A percentile compares a stretch with the other conserved stretches of the same genome.
Conservation (phyloP, 2,113 vertebrate genomes). For the Hippolais icterina region DNA sequence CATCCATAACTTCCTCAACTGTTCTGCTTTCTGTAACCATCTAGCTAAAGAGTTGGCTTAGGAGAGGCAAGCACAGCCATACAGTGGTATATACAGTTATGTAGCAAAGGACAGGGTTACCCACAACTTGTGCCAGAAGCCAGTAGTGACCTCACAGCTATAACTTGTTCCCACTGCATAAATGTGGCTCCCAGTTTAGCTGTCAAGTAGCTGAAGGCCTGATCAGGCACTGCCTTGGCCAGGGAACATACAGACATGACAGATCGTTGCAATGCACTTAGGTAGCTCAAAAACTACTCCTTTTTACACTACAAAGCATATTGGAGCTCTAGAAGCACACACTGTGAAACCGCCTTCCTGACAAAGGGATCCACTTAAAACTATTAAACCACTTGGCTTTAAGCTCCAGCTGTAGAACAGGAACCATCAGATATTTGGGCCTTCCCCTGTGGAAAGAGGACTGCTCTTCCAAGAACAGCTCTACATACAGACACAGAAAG, state of each 20-base stretch:
- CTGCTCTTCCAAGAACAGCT: neutral
- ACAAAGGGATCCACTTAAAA: neutral
- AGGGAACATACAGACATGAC: neutral
- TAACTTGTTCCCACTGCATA: neutral
- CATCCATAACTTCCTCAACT: neutral
- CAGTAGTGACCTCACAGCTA: neutral
- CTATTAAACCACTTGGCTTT: neutral
- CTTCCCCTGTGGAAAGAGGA: neutral
- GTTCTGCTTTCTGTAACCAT: neutral
- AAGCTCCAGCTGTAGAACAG: neutral
- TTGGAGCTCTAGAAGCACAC: neutral
- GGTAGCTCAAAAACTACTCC: neutral
- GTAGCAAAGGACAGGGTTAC: neutral
- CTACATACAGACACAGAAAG: neutral
- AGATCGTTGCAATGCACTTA: neutral
- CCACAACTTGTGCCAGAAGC: neutral
- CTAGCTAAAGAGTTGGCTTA: neutral
- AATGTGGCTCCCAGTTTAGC: neutral
- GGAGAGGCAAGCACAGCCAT: neutral
- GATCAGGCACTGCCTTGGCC: neutral
- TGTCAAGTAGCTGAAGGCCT: neutral
- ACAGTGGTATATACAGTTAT: rapidly evolving
- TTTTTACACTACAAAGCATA: neutral
- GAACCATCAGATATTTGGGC: neutral
- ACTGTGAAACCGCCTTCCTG: neutral